These are phyloP conservation scores for Platypus cylindrus DNA, from an alignment of 2,888 invertebrate genomes.

Conservation along the genomic window DNA sequence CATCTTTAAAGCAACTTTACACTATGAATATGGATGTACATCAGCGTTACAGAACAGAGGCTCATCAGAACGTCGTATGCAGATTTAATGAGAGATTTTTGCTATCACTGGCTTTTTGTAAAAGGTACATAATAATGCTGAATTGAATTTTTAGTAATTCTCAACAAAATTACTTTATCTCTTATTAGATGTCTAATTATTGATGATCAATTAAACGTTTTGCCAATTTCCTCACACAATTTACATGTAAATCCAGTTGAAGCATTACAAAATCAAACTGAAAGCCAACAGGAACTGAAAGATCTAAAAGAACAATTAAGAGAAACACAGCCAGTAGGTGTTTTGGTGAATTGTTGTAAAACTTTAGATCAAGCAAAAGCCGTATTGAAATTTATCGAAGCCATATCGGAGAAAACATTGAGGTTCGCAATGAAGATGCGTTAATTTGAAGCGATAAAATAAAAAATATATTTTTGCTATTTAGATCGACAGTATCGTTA, in stretches of 20 bases:
- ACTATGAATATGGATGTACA: conserved; percentile 99
- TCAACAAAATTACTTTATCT: neutral
- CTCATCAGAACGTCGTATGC: conserved; percentile 80
- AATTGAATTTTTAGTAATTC: conserved; percentile 1
- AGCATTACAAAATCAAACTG: conserved; percentile 35
- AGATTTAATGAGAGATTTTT: conserved; percentile 95
- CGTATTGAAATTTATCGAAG: conserved; percentile 85
- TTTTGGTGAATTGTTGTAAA: conserved; percentile 75
- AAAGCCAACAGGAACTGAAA: conserved; percentile 49
- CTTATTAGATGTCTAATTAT: conserved; percentile 62
- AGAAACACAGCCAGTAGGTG: conserved; percentile 87
- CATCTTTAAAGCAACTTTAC: conserved; percentile 89
- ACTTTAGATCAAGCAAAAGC: conserved; percentile 92
- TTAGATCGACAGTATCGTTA: conserved; percentile 78
- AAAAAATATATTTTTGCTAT: neutral
- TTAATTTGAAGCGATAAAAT: neutral
- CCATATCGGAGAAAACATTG: conserved; percentile 80
- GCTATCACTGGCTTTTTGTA: conserved; percentile 76
- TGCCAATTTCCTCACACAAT: conserved; percentile 85
- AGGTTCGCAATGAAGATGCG: conserved; percentile 5
- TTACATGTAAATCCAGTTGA: conserved; percentile 66
- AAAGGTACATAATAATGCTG: conserved; percentile 34
- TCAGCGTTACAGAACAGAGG: conserved; percentile 86
- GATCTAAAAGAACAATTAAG: conserved; percentile 70
- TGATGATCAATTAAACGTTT: conserved; percentile 81